Conservation (phyloP, 2,888 invertebrate genomes). For the Lamellibrachia satsuma region DNA sequence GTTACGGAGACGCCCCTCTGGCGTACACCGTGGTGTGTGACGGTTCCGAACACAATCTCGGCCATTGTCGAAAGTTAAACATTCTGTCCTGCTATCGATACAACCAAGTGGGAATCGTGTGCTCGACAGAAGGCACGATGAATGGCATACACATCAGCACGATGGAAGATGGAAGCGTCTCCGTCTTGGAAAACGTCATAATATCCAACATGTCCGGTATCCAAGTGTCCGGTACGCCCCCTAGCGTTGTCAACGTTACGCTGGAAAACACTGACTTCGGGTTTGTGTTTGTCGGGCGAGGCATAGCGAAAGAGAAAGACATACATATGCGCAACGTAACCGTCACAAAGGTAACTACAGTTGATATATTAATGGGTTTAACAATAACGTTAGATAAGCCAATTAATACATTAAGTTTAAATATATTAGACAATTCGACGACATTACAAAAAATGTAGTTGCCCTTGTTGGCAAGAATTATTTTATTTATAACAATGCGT, state of each 20-base stretch:
- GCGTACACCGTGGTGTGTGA: neutral
- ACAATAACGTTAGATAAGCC: too few species aligned
- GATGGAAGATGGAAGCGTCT: neutral
- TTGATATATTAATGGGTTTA: neutral
- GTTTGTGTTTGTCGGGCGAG: constrained; percentile 9
- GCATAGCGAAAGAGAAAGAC: neutral
- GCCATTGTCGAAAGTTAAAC: neutral
- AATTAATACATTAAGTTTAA: too few species aligned
- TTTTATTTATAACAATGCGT: too few species aligned
- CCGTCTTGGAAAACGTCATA: neutral
- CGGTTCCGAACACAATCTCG: neutral
- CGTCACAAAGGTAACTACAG: neutral
- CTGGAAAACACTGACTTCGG: neutral
- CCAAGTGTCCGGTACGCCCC: neutral
- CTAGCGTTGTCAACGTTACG: neutral
- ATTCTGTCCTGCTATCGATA: neutral
- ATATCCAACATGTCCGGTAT: neutral
- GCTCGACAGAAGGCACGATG: neutral
- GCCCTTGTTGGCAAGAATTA: too few species aligned
- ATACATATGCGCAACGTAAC: neutral
- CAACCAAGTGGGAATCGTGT: neutral
- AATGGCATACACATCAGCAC: neutral
- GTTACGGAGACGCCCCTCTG: neutral
- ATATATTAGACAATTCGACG: too few species aligned
- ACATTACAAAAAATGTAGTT: too few species aligned